Base-by-base conservation (phyloP, 2,888 invertebrate species). In the Caenorhabditis auriculariae region DNA sequence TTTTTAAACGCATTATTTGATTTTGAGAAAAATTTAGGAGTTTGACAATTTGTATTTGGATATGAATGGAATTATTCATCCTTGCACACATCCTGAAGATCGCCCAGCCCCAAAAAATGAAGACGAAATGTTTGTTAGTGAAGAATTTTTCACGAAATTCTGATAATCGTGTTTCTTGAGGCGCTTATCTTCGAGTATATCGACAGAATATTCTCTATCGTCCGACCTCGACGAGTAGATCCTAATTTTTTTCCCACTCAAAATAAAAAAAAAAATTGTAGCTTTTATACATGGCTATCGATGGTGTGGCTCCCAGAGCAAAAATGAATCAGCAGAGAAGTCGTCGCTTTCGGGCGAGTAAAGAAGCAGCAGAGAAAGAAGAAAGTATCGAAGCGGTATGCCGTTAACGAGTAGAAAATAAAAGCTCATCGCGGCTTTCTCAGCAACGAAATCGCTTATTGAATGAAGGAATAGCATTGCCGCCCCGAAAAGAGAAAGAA, bases 241-340 rank as follows among this genome's bases (percentile, higher is more conserved):
- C 23, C 3, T 15, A 19, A 23, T 23, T 15, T 2, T 28, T 4
- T 3, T 19, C 41, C 21, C 28, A 41, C 12, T 3, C 21, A 17
- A 23, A 17, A 32, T 17, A 28, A 6, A 12, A 32, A 32, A 47
- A 4, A 21, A 9, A 52, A 17, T 41, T 62, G 17, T 26, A 63
- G 63, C 52, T 63, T n/a, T 84, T 99, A 65, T 98, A 98, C 83
- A 96, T 98, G 96, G 98, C 98, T 50, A 95, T 99, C 83, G 98
- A 98, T 85, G 98, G 98, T 21, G 96, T 98, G 75, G 82, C 81
- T 6, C 82, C 98, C 0, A 86, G 96, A 80, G 98, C 98, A 0
- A 98, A 98, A 85, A 99, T 99, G 98, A 99, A 99, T 84, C 98
- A 98, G 82, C 98, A 98, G 82, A 87, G 98, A 54, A 95, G 95